Evolutionary conservation across 2,113 vertebrate species (phyloP).

Genomic region (Pyrgilauda ruficollis): DNA sequence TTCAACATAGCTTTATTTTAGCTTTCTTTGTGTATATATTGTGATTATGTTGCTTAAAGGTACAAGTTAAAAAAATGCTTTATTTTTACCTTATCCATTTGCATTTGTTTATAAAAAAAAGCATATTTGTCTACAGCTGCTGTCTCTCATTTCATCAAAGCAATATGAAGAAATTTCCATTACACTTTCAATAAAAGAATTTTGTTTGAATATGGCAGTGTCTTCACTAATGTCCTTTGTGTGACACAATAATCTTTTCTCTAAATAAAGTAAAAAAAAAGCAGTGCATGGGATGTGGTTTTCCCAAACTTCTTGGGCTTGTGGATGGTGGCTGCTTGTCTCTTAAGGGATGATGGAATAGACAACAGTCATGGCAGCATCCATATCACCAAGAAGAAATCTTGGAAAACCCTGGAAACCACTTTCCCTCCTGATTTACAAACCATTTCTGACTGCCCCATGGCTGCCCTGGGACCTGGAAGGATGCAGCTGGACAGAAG

Average conservation of each 20-base stretch:
- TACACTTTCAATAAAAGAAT: slow-evolving; percentile 85
- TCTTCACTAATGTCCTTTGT: background rate
- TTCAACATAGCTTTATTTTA: slow-evolving; percentile 84
- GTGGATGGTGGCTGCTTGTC: background rate
- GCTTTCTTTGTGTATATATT: slow-evolving; percentile 87
- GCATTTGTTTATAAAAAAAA: slow-evolving; percentile 76
- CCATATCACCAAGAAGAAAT: background rate
- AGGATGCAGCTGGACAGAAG: background rate
- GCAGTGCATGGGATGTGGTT: background rate
- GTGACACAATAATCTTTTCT: background rate
- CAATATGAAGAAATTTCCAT: slow-evolving; percentile 90
- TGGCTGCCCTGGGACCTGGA: background rate
- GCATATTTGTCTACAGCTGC: slow-evolving; percentile 79
- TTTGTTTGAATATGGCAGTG: background rate
- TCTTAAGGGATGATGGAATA: background rate
- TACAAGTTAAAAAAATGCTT: slow-evolving; percentile 78
- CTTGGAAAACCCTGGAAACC: background rate
- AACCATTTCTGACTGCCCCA: background rate
- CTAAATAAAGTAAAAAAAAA: background rate
- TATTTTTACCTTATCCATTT: slow-evolving; percentile 77
- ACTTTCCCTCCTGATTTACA: background rate
- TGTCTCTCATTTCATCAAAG: slow-evolving; percentile 87
- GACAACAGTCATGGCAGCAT: background rate
- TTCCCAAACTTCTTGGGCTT: background rate
- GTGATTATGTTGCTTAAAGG: slow-evolving; percentile 80